Evolutionary conservation across 2,113 vertebrate genomes (phyloP).

Genomic region (Pseudorectes ferrugineus): DNA sequence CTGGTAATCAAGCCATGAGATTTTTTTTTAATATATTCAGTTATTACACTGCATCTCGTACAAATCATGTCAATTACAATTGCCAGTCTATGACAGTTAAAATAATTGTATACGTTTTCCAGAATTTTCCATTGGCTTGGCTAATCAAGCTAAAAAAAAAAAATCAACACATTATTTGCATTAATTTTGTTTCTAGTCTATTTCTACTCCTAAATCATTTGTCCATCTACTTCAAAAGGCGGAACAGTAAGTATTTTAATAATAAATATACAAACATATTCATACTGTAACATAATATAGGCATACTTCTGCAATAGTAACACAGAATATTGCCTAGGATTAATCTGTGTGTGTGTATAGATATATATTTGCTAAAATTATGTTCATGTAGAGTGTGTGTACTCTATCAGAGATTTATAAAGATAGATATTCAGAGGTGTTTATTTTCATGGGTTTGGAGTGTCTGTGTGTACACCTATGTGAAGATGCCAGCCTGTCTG

Average conservation of each 20-base stretch:
- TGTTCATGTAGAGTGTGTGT: not conserved
- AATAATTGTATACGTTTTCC: conserved; percentile 88
- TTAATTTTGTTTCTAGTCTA: conserved; percentile 78
- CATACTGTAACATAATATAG: conserved; percentile 53
- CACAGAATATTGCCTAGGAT: not conserved
- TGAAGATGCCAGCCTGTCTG: not conserved
- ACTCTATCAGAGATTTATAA: not conserved
- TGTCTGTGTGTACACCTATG: not conserved
- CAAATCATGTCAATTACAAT: conserved; percentile 90
- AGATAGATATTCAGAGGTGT: not conserved
- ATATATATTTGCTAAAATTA: conserved; percentile 4
- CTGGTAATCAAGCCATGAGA: conserved; percentile 89
- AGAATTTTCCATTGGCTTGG: conserved; percentile 86
- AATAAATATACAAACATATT: conserved; percentile 70
- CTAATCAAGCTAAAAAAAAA: conserved; percentile 87
- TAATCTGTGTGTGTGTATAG: not conserved
- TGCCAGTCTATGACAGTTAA: conserved; percentile 85
- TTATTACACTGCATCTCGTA: conserved; percentile 86
- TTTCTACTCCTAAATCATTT: conserved; percentile 79
- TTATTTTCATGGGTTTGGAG: not conserved
- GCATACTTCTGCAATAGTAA: conserved; percentile 13
- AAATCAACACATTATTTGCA: conserved; percentile 84
- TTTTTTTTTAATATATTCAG: conserved; percentile 92
- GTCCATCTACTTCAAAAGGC: conserved; percentile 75
- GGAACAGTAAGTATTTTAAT: conserved; percentile 76